Conservation (phyloP, 1,140 invertebrate genomes). For the Penaeus vannamei region DNA sequence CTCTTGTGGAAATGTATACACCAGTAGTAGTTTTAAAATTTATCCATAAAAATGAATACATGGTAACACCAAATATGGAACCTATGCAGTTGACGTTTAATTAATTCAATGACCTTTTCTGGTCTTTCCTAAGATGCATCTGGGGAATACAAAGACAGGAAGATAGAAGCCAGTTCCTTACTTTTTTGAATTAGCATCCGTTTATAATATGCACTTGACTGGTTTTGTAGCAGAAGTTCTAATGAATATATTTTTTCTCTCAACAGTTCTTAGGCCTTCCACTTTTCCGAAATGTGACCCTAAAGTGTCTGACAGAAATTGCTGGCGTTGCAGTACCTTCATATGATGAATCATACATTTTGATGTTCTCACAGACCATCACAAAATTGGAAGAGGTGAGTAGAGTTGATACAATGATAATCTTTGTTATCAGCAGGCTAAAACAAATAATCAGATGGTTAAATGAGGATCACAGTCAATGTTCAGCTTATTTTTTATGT, state of each 20-base stretch:
- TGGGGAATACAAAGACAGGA: too few relatives aligned
- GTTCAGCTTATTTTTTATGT: too few relatives aligned
- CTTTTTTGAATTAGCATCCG: too few relatives aligned
- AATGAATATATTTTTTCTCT: slow-evolving; percentile 55
- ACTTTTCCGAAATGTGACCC: slow-evolving; percentile 97
- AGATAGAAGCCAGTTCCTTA: too few relatives aligned
- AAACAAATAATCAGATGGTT: not conserved
- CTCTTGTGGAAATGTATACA: too few relatives aligned
- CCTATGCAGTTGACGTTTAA: too few relatives aligned
- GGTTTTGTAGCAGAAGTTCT: not conserved
- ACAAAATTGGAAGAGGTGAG: slow-evolving; percentile 83
- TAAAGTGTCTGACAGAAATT: slow-evolving; percentile 99
- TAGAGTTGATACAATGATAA: not conserved
- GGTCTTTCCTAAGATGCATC: too few relatives aligned
- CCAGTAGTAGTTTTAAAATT: too few relatives aligned
- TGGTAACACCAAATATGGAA: too few relatives aligned
- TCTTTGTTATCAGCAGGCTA: not conserved
- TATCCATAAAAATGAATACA: too few relatives aligned
- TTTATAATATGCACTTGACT: too few relatives aligned
- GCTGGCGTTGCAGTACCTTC: slow-evolving; percentile 86
- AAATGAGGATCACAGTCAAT: not conserved
- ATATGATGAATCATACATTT: slow-evolving; percentile 93
- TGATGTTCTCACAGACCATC: slow-evolving; percentile 92
- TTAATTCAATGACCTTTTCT: too few relatives aligned
- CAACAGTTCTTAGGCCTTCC: slow-evolving; percentile 94